Conservation (phyloP, 2,113 vertebrate genomes). For the Gavia stellata region DNA sequence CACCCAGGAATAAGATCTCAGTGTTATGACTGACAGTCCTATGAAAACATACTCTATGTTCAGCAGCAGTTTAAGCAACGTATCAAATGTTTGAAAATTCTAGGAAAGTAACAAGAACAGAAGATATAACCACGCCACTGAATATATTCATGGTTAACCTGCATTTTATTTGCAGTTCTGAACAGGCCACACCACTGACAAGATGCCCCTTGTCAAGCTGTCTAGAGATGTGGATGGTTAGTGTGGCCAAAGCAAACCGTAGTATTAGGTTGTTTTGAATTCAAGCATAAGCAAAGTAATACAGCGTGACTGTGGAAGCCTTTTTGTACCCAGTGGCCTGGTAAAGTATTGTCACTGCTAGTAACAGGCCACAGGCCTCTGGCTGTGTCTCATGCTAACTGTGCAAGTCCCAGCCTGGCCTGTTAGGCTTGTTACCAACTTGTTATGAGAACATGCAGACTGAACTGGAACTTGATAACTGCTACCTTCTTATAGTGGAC, state of each 20-base stretch:
- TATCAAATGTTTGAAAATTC: background rate
- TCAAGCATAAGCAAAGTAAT: background rate
- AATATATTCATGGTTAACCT: background rate
- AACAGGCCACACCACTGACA: background rate
- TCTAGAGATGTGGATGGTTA: too few species aligned
- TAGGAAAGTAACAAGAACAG: background rate
- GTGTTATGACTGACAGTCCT: background rate
- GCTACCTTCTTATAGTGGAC: background rate
- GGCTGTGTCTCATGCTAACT: too few species aligned
- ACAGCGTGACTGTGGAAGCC: background rate
- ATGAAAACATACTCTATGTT: background rate
- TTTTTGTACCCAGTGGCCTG: background rate
- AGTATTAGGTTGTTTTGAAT: background rate
- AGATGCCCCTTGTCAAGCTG: background rate
- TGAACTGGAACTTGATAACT: background rate
- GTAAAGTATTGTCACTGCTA: background rate
- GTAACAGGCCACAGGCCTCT: background rate
- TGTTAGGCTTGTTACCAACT: accelerated
- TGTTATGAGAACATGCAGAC: background rate
- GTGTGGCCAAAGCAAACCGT: background rate
- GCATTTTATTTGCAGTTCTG: background rate
- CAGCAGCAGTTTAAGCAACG: background rate
- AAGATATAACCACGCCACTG: background rate
- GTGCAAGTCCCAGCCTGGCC: background rate
- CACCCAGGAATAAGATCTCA: background rate